Percentiles rank a stretch among this genome's conserved stretches.
phyloP scores from a whole-genome alignment of 2,113 vertebrate species.

The Bubalus kerabau region DNA sequence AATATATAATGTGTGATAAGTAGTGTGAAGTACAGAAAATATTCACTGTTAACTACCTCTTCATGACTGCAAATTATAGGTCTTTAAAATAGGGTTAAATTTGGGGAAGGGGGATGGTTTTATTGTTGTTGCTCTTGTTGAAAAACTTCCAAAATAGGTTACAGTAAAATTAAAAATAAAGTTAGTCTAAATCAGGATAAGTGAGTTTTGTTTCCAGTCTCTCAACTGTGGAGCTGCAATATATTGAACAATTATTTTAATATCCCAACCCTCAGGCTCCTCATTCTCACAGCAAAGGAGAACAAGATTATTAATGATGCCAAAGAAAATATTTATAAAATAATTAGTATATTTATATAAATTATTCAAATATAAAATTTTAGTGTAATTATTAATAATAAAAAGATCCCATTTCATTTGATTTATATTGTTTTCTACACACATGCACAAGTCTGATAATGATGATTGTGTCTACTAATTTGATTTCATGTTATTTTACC shows the following conservation, averaged over 20 bases:
- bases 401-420: not conserved
- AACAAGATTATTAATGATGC: not conserved
- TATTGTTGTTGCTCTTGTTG: not conserved
- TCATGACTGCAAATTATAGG: not conserved
- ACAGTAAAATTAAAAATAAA: not conserved
- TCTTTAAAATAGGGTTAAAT: not conserved
- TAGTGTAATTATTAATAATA: conserved; percentile 4
- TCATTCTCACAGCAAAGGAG: not conserved
- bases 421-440: not conserved
- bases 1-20: conserved; percentile 64
- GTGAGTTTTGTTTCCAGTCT: not conserved
- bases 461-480: not conserved
- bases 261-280: not conserved
- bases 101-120: not conserved
- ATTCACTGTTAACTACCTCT: not conserved
- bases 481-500: not conserved
- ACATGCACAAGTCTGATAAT: not conserved
- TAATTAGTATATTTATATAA: not conserved
- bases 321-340: not conserved
- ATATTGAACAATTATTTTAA: not conserved
- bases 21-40: conserved; percentile 20
- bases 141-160: not conserved
- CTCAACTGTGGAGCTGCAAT: fast-evolving
- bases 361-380: not conserved
- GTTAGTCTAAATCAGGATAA: not conserved